Base-by-base conservation (phyloP, 2,797 vertebrate species). In the Gallirallus australis region DNA sequence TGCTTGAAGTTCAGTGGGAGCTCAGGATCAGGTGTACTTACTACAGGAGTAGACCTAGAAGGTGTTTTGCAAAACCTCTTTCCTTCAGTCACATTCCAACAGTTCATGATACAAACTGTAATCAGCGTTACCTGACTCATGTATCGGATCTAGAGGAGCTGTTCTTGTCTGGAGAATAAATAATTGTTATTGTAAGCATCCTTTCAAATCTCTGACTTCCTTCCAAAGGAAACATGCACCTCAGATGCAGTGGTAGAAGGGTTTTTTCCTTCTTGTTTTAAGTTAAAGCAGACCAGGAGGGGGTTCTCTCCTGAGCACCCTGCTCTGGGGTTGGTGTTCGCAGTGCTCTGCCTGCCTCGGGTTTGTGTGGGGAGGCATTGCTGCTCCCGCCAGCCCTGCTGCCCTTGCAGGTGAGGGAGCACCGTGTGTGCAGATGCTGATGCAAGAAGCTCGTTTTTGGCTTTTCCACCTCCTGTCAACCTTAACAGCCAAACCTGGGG, bases 161-260 rank as follows among this genome's bases (percentile, higher is more conserved):
- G 8, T 83, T 81, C 50, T 79, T 78, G 85, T 69, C 52, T 88
- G 35, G 54, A 20, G 59, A 48, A 66, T 84, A 82, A 94, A 79
- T 35, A 79, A 39, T 3, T 12, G 40, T 50, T 95, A 93, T 69
- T 66, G 53, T 94, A 91, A 96, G 95, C 87, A 94, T 96, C 82
- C 90, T 92, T 86, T 90, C 57, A 42, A 45, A 35, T 37, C 77
- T 57, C 83, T 86, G 66, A 84, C 86, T 90, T 93, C 88, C 90
- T 89, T 92, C 71, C 76, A 69, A 68, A 80, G 83, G 88, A 93
- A 90, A 52, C 14, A 13, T n/a, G 73, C 86, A 39, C 77, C 78
- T 81, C 52, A 60, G 53, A 60, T 42, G 57, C 69, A 42, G 50
- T 20, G 27, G n/a, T 19, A 84, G 72, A 59, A 82, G 8, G 6